phyloP scores from a whole-genome alignment of 1,140 invertebrate species.

The Ooceraea biroi region DNA sequence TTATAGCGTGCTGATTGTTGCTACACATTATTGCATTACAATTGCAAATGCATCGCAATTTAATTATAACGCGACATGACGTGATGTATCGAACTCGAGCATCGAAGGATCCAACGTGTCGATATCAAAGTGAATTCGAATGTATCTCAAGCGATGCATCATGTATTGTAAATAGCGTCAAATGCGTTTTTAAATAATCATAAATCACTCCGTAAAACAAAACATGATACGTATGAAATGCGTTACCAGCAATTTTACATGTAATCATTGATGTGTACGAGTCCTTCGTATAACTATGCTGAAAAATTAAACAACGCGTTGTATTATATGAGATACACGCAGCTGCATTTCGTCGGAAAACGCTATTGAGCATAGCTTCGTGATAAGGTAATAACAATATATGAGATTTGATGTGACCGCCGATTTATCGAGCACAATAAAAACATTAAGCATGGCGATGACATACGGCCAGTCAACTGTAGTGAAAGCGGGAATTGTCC shows the following conservation, averaged over 20 bases:
- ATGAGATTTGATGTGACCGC: background rate
- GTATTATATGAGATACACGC: background rate
- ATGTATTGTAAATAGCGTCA: background rate
- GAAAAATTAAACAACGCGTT: background rate
- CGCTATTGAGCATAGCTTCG: background rate
- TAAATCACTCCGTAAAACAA: background rate
- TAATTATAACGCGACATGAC: conserved; percentile 49
- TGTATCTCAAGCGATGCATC: background rate
- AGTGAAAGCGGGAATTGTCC: background rate
- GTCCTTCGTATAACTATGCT: background rate
- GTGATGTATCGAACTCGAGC: conserved; percentile 43
- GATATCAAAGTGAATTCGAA: conserved; percentile 57
- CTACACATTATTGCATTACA: conserved; percentile 59
- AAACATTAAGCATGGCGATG: background rate
- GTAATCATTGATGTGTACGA: background rate
- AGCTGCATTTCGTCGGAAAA: background rate
- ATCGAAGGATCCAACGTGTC: conserved; percentile 48
- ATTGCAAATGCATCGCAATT: conserved; percentile 60
- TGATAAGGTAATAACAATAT: background rate
- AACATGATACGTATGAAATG: background rate
- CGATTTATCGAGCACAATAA: conserved; percentile 32
- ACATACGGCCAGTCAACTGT: background rate
- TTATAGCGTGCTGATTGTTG: conserved; percentile 59
- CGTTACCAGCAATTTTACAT: background rate
- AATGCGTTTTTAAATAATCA: background rate